Conservation (phyloP, 2,113 vertebrate species). For the Stegostoma tigrinum region DNA sequence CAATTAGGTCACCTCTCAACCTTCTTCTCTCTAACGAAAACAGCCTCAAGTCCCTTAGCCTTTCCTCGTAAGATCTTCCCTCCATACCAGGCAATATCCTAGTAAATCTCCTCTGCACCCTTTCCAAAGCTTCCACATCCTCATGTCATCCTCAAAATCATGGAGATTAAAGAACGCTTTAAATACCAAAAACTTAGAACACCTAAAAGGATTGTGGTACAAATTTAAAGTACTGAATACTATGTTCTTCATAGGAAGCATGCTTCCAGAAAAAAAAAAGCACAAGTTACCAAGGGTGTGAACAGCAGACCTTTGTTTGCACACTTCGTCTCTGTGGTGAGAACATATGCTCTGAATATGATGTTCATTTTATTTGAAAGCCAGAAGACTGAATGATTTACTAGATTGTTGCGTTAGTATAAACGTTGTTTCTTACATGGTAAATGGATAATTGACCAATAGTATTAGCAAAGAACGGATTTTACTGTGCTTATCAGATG, state of each 20-base stretch:
- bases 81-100: no score
- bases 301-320: neutral
- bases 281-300: neutral
- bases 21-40: no score
- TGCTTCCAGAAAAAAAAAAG: neutral
- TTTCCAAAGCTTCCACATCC: no score
- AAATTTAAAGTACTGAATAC: neutral
- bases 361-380: neutral
- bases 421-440: neutral
- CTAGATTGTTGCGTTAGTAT: neutral
- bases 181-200: neutral
- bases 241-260: neutral
- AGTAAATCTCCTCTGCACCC: no score
- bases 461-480: neutral
- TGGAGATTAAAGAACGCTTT: neutral
- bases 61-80: no score
- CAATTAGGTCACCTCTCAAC: no score
- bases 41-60: no score
- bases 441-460: neutral
- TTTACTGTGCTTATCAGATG: neutral
- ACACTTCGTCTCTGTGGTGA: neutral
- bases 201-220: neutral
- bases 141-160: no score
- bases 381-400: neutral
- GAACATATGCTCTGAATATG: neutral